Base-by-base conservation (phyloP, 2,797 vertebrate genomes). In the Gephyroberyx darwinii region DNA sequence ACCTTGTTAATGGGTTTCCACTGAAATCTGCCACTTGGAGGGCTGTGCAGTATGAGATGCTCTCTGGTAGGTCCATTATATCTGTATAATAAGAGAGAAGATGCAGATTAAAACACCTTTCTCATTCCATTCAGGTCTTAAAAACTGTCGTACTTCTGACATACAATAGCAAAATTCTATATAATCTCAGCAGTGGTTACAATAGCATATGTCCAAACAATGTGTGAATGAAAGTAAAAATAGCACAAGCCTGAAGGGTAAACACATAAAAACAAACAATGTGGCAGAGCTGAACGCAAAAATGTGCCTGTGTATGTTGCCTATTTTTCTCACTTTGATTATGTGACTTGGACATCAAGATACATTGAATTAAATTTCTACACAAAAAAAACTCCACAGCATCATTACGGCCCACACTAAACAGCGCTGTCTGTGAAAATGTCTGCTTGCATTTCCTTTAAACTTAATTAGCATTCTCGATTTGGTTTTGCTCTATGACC, bases 1-100 rank as follows among this genome's bases (percentile, higher is more conserved):
- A 99, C 98, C 97, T 97, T 83, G 95, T 96, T 88, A 99, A 91
- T 74, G 98, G 97, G 92, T 99, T 99, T 84, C 98, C 98, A 86
- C 98, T 99, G 92, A 99, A 99, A 92, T 99, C 98, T 88, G 96
- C 98, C 81, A 99, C 92, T 92, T 99, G 97, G 74, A 99, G 95
- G 70, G 95, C 93, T 95, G 96, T 99, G 92, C 98, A 99, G 91
- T 96, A 93, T 33, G 96, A 96, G 95, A 99, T 99, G 90, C 92
- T 98, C 85, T 99, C 98, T 88, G 98, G 98, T 91, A 99, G 97
- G 92, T 98, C 97, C 79, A 96, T 93, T 90, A 99, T 98, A 92
- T 98, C 98, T 99, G 92, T 53, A 90, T 54, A 58, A 90, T 54
- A 58, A 75, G 60, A 81, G 20, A 80, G 70, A 69, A 75, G 26